Percentiles rank a stretch among this genome's conserved stretches.
These are phyloP conservation scores for Xenopus borealis DNA, from an alignment of 2,113 vertebrate species.

Conservation along the genomic window DNA sequence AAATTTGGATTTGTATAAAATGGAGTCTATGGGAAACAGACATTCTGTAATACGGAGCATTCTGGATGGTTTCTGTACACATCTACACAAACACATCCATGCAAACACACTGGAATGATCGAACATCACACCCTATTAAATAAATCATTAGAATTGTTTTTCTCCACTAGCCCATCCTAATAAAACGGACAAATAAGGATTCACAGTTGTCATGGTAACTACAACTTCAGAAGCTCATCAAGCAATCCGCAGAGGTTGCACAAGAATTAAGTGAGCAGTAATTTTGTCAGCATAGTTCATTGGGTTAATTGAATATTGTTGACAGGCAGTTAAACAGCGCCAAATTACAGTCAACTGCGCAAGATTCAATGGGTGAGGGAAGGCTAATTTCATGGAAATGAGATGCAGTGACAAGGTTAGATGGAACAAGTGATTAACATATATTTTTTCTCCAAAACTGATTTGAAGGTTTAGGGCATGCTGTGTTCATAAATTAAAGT, in stretches of 20 bases:
- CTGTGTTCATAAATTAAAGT: background rate
- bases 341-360: slow-evolving; percentile 3
- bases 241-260: rapidly evolving
- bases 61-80: no score
- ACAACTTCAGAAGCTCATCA: background rate
- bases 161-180: no score
- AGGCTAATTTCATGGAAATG: background rate
- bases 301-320: slow-evolving; percentile 54
- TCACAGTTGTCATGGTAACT: rapidly evolving
- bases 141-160: no score
- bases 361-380: background rate
- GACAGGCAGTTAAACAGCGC: background rate
- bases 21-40: no score
- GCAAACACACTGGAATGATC: no score
- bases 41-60: no score
- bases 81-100: no score
- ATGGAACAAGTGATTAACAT: background rate
- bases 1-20: no score
- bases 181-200: background rate
- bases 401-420: background rate
- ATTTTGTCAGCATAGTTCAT: slow-evolving; percentile 49
- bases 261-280: slow-evolving; percentile 45
- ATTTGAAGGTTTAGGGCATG: background rate
- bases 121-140: no score
- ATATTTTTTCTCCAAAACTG: background rate